Conservation (phyloP, 2,797 vertebrate genomes). For the Pangasius mekongensis region DNA sequence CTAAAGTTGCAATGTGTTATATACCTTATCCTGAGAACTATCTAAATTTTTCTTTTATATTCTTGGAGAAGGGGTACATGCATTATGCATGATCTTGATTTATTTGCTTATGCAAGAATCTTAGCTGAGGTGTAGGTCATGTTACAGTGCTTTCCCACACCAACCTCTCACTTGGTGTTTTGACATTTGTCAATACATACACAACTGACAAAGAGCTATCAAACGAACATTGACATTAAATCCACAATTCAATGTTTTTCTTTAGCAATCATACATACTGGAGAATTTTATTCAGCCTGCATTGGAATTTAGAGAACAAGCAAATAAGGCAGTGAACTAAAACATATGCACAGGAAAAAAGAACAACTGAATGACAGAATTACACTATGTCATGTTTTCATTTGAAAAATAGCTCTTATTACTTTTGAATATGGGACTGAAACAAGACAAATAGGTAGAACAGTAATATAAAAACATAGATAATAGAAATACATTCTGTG, state of each 20-base stretch:
- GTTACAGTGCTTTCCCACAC: background rate
- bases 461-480: background rate
- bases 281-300: background rate
- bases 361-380: background rate
- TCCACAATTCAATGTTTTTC: background rate
- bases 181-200: background rate
- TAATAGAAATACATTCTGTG: background rate
- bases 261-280: background rate
- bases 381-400: background rate
- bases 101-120: background rate
- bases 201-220: background rate
- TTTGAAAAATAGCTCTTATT: background rate
- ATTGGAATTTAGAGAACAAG: background rate
- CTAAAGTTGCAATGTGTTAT: background rate
- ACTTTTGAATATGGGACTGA: background rate
- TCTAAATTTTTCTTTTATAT: background rate
- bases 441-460: background rate
- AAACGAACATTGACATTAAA: background rate
- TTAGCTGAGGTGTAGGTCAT: background rate
- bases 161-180: background rate
- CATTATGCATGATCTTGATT: background rate
- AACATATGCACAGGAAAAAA: background rate
- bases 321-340: background rate
- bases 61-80: background rate
- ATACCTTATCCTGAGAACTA: background rate